Conservation (phyloP, 2,113 vertebrate species). For the Megatriorchis doriae region DNA sequence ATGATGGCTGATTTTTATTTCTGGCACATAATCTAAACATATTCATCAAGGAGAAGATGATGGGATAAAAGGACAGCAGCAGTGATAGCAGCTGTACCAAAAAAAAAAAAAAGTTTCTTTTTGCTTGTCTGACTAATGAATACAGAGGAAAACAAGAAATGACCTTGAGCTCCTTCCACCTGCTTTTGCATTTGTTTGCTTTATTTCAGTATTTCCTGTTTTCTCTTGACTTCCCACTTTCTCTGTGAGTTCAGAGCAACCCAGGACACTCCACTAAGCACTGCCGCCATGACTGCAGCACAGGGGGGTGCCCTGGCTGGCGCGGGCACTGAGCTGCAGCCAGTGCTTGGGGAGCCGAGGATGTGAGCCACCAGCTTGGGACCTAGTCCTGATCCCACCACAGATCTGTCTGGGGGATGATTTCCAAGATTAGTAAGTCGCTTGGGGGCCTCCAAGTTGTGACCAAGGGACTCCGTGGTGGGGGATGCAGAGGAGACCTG, state of each 20-base stretch:
- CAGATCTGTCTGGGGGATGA: rapidly evolving
- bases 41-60: conserved; percentile 1
- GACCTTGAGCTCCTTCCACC: not conserved
- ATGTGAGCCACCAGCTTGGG: not conserved
- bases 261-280: not conserved
- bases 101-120: not conserved
- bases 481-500: not conserved
- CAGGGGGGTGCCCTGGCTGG: not conserved
- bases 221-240: not conserved
- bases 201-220: not conserved
- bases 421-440: not conserved
- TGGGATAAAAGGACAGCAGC: not conserved
- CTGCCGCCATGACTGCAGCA: rapidly evolving
- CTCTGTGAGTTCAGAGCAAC: not conserved
- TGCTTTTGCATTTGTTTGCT: not conserved
- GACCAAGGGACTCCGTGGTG: rapidly evolving
- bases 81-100: not conserved
- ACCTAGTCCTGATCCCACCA: not conserved
- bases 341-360: not conserved
- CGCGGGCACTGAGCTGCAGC: rapidly evolving
- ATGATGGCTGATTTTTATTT: not conserved
- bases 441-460: rapidly evolving
- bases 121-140: not conserved
- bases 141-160: not conserved
- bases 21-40: not conserved